phyloP scores from a whole-genome alignment of 2,888 invertebrate species.

The Yponomeuta evonymella region DNA sequence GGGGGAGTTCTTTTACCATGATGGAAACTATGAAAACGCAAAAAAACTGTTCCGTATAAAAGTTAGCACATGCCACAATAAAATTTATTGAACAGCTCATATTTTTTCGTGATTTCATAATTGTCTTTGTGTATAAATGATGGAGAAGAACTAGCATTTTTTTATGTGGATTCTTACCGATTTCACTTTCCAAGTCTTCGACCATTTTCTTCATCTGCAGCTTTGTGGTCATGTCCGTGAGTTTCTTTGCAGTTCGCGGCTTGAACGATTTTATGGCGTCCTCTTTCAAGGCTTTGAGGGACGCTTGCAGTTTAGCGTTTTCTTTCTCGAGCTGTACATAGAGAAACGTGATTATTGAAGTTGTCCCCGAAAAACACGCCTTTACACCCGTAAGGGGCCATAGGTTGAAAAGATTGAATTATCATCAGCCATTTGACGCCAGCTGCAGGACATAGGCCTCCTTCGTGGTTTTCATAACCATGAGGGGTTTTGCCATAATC shows the following conservation, averaged over 20 bases:
- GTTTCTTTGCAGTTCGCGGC: conserved; percentile 82
- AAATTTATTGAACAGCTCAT: too few relatives aligned
- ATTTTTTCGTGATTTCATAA: not conserved
- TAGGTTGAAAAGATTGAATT: not conserved
- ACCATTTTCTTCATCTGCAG: conserved; percentile 88
- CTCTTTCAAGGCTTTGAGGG: conserved; percentile 80
- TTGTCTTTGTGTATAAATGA: not conserved
- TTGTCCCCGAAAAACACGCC: not conserved
- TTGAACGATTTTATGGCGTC: conserved; percentile 81
- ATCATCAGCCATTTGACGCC: too few relatives aligned
- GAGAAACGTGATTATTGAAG: not conserved
- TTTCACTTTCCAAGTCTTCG: conserved; percentile 91
- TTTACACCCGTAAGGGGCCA: not conserved
- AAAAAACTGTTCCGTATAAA: too few relatives aligned
- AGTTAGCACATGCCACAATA: too few relatives aligned
- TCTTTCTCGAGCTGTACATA: conserved; percentile 76
- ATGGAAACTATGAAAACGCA: too few relatives aligned
- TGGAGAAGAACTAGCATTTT: too few relatives aligned
- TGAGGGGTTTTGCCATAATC: too few relatives aligned
- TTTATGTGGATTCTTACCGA: conserved; percentile 65
- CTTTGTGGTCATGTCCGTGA: conserved; percentile 83
- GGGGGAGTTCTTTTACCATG: too few relatives aligned
- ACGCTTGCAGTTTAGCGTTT: conserved; percentile 78
- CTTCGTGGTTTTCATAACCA: too few relatives aligned
- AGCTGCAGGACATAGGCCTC: too few relatives aligned